Conservation (phyloP, 2,113 vertebrate genomes). For the Cebus imitator region DNA sequence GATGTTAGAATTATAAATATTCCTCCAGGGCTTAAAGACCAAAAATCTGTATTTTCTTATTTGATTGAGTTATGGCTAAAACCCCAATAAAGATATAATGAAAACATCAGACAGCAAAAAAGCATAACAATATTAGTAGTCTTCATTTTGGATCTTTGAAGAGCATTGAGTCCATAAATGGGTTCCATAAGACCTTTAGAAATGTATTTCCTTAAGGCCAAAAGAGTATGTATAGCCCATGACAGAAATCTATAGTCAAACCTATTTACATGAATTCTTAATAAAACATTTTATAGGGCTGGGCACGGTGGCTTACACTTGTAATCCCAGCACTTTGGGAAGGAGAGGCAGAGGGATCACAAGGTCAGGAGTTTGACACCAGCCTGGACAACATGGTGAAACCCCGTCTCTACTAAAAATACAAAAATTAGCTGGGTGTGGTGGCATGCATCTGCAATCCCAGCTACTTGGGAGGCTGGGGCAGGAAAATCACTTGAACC, state of each 20-base stretch:
- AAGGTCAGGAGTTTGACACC: too few species aligned
- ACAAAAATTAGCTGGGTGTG: too few species aligned
- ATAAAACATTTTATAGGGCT: background rate
- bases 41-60: background rate
- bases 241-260: background rate
- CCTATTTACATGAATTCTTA: background rate
- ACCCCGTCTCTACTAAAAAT: too few species aligned
- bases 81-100: background rate
- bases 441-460: too few species aligned
- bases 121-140: background rate
- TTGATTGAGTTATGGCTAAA: background rate
- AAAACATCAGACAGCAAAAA: background rate
- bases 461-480: too few species aligned
- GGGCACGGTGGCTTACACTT: too few species aligned
- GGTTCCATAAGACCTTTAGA: background rate
- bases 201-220: background rate
- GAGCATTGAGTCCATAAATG: background rate
- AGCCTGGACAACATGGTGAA: too few species aligned
- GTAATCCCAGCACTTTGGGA: too few species aligned
- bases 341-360: too few species aligned
- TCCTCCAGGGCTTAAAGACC: background rate
- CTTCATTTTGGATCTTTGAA: background rate
- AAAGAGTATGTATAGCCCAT: background rate
- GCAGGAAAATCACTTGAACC: too few species aligned
- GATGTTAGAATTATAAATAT: slow-evolving; percentile 17